Evolutionary conservation across 35 echinoderm and acorn worm genomes (phyloP), one percentile per base, ranked within the genome.

Genomic region (Eucidaris tribuloides): DNA sequence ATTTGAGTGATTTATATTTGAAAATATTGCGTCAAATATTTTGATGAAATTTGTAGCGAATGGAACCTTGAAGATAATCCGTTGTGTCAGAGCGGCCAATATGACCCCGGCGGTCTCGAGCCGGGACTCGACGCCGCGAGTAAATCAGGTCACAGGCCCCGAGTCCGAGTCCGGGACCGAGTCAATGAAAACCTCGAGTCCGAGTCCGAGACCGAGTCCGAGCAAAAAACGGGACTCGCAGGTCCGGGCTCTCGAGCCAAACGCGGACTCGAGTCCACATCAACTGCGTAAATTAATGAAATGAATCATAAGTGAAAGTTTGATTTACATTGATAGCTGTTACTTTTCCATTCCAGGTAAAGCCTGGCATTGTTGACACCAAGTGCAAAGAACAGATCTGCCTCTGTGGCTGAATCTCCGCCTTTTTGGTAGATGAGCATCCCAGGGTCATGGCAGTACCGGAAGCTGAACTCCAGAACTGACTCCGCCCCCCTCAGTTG

Each of bases 391-490:
- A 90, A 99, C 27, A 87, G 3, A 56, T 81, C 54, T 81, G 85
- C 38, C 64, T 78, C 2, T 33, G 50, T 66, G 83, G 86, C 34
- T 3, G 57, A 18, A 36, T 74, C 48, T 7, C 83, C 91, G 5
- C 96, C 96, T 32, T 92, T 83, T 57, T 99, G 96, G 71, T 99
- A 99, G 0, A 99, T 49, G 42, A 99, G 79, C 90, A 99, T 99
- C 7, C 96, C 96, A 22, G 85, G 79, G 79, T 93, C 87, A 36
- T 93, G 85, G 60, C 96, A 99, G 78, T 93, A 99, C 38, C 87
- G 91, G 68, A 99, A 99, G 45, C 87, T 87, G 58, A 99, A 93
- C 77, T 99, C 96, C 36, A 99, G 55, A n/a, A 87, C 81, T n/a
- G 76, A 35, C 52, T 93, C 90, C 2, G 96, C 91, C 7, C 87